phyloP scores from a whole-genome alignment of 1,140 invertebrate genomes.

The Prorops nasuta region DNA sequence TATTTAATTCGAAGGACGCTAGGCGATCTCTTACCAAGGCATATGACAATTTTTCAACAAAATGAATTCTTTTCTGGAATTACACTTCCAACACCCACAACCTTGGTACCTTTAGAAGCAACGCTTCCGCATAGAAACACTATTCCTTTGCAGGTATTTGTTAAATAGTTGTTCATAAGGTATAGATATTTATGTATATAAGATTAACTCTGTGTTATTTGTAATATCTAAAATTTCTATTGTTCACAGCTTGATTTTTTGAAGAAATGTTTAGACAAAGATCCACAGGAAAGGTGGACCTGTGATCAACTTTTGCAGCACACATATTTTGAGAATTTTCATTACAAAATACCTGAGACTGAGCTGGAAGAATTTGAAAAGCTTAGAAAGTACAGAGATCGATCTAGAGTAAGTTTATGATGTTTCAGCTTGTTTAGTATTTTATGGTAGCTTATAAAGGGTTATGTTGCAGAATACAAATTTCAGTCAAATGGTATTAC shows the following conservation, averaged over 20 bases:
- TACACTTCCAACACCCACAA: slow-evolving; percentile 87
- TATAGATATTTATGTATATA: too few relatives aligned
- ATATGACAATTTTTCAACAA: slow-evolving; percentile 92
- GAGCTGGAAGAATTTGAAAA: slow-evolving; percentile 73
- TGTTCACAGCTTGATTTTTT: slow-evolving; percentile 74
- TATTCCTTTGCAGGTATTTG: slow-evolving; percentile 56
- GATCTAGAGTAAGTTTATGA: slow-evolving; percentile 63
- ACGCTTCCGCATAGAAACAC: slow-evolving; percentile 73
- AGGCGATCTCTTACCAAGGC: slow-evolving; percentile 87
- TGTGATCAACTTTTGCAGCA: slow-evolving; percentile 89
- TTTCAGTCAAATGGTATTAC: slow-evolving; percentile 62
- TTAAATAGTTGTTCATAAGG: too few relatives aligned
- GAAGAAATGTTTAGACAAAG: slow-evolving; percentile 93
- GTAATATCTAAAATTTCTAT: slow-evolving; percentile 6
- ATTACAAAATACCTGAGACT: slow-evolving; percentile 71
- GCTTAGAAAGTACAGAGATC: slow-evolving; percentile 59
- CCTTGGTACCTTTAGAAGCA: slow-evolving; percentile 78
- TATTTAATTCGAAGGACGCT: slow-evolving; percentile 91
- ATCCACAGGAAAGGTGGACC: slow-evolving; percentile 86
- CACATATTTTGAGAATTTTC: slow-evolving; percentile 82
- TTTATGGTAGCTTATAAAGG: too few relatives aligned
- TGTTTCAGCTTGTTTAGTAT: too few relatives aligned
- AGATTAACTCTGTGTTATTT: too few relatives aligned
- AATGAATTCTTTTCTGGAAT: slow-evolving; percentile 96
- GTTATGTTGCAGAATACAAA: slow-evolving; percentile 55